These are phyloP conservation scores for Chaetodon trifascialis DNA, from an alignment of 2,113 vertebrate species.

Conservation along the genomic window DNA sequence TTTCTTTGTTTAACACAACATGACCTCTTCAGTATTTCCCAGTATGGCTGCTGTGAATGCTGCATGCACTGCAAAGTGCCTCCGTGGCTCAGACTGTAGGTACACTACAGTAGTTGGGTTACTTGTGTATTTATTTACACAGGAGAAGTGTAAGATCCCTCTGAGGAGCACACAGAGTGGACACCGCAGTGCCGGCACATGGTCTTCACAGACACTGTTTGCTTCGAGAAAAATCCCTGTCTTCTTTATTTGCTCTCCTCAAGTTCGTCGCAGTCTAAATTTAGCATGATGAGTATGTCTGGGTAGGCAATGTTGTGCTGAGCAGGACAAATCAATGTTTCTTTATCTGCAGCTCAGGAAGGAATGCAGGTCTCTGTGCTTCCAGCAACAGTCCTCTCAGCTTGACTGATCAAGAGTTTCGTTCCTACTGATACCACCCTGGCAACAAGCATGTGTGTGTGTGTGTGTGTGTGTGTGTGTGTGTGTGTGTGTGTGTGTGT, in stretches of 20 bases:
- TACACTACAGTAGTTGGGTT: constrained; percentile 2
- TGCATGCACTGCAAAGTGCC: neutral
- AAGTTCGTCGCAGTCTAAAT: constrained; percentile 68
- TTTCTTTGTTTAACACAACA: neutral
- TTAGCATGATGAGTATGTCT: constrained; percentile 67
- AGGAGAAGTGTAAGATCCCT: neutral
- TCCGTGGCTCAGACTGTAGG: constrained; percentile 3
- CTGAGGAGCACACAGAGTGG: constrained; percentile 6
- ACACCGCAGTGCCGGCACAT: constrained; percentile 43
- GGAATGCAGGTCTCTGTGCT: constrained; percentile 61
- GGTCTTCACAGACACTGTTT: constrained; percentile 15
- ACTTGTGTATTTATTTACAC: constrained; percentile 4
- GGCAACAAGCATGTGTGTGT: constrained; percentile 45
- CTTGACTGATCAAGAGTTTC: constrained; percentile 56
- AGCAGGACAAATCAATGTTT: constrained; percentile 72
- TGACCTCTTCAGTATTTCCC: neutral
- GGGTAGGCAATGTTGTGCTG: constrained; percentile 65
- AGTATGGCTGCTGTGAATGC: neutral
- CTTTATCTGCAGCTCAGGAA: constrained; percentile 70
- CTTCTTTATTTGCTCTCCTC: constrained; percentile 42
- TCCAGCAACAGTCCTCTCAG: constrained; percentile 52
- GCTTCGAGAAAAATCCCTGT: constrained; percentile 20
- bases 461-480: no score
- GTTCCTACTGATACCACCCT: constrained; percentile 2
- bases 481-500: no score